A percentile compares a stretch with the other conserved stretches of the same genome.
These are phyloP conservation scores for Brachypteracias leptosomus DNA, from an alignment of 2,113 vertebrate species.

Conservation along the genomic window DNA sequence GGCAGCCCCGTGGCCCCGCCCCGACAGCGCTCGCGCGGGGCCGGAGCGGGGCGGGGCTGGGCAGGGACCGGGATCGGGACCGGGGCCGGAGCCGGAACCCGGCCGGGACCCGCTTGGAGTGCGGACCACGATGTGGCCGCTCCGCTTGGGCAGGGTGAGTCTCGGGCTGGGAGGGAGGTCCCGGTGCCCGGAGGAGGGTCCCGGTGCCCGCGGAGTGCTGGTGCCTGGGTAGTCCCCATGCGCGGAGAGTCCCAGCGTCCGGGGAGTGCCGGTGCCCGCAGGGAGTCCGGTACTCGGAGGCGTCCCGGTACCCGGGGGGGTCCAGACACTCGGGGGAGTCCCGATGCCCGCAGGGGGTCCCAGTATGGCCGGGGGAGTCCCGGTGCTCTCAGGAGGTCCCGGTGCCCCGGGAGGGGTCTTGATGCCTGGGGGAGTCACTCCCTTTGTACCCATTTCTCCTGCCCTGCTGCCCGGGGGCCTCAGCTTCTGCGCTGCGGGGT, in stretches of 20 bases:
- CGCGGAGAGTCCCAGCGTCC: background rate
- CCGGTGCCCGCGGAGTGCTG: background rate
- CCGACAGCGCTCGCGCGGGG: background rate
- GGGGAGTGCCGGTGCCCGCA: background rate
- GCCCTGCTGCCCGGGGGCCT: too few relatives aligned
- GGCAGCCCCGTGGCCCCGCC: background rate
- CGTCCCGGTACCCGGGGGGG: too few relatives aligned
- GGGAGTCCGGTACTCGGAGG: background rate
- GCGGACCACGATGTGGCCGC: background rate
- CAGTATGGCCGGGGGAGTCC: background rate
- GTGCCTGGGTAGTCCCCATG: too few relatives aligned
- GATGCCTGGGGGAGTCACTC: background rate
- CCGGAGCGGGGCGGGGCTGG: background rate
- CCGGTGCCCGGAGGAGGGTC: background rate
- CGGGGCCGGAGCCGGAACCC: too few relatives aligned
- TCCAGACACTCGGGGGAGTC: background rate
- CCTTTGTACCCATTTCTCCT: too few relatives aligned
- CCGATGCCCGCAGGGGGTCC: background rate
- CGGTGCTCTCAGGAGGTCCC: background rate
- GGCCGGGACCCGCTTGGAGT: background rate
- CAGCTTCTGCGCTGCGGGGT: background rate
- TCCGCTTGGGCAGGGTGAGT: conserved; percentile 25
- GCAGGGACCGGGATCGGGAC: too few relatives aligned
- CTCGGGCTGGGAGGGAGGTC: background rate
- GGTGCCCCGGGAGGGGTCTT: background rate